Base-by-base conservation (phyloP, 2,797 vertebrate genomes). In the Peromyscus melanophrys region DNA sequence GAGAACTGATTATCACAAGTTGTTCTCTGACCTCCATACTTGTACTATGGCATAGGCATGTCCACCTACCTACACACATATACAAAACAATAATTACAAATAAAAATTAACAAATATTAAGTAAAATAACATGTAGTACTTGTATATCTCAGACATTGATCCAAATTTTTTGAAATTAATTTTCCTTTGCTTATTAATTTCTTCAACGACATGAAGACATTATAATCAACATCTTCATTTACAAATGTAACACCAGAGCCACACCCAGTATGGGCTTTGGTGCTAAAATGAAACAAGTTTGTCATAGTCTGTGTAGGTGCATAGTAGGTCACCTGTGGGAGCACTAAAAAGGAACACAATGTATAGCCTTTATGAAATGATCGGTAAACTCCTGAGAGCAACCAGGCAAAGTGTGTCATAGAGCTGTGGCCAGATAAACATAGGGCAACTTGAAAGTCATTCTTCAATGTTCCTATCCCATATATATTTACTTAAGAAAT, bases 191-290 rank as follows among this genome's bases (percentile, higher is more conserved):
- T 52, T 52, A 77, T 73, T 75, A 76, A n/a, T 88, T 67, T 1
- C 75, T 78, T 73, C 10, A 85, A 67, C 65, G 25, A 67, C 34
- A 69, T n/a, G 52, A 9, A 11, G 7, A 93, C 78, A n/a, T 49
- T n/a, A 73, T 14, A 86, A 82, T 81, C 90, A 86, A 89, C 37
- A 78, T 52, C 43, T 25, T 92, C 6, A 86, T 73, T 94, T 86
- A 81, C 1, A 76, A 5, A 76, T 23, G 17, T 82, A 83, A 34
- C 4, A 14, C 6, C 6, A 25, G 29, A 13, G 2, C 29, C 46
- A 8, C 10, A 43, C 7, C 14, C 17, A 9, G 31, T 2, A 71
- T 31, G 43, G 16, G 5, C 12, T 52, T 12, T 25, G 25, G 8
- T 40, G 43, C 19, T 89, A 13, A 6, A 84, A 94, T 89, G 67